These are phyloP conservation scores for Tangachromis dhanisi DNA, from an alignment of 2,113 vertebrate genomes.

Conservation along the genomic window DNA sequence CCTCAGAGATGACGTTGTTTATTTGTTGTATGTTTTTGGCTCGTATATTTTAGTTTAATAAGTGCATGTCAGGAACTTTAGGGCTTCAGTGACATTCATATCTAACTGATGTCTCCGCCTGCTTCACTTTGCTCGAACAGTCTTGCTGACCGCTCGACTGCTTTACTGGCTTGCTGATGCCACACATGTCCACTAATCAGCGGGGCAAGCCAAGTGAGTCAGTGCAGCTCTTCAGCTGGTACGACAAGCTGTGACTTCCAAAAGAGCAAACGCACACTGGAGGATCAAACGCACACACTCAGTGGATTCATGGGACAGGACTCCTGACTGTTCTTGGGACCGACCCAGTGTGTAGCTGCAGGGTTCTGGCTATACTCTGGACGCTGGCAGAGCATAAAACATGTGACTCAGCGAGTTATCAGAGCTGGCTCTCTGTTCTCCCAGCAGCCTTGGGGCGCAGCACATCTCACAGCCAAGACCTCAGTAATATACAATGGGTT, in stretches of 20 bases:
- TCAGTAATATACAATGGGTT: not conserved
- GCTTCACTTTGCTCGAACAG: not conserved
- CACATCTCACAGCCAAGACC: not conserved
- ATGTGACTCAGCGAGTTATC: slow-evolving; percentile 20
- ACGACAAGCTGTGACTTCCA: not conserved
- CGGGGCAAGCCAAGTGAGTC: not conserved
- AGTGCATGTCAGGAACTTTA: not conserved
- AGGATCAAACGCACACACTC: not conserved
- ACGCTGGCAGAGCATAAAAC: not conserved
- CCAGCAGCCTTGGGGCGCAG: not conserved
- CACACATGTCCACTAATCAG: not conserved
- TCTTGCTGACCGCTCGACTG: not conserved
- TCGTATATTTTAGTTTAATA: not conserved
- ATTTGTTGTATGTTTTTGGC: fast-evolving
- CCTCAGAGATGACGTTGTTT: fast-evolving
- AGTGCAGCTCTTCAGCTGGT: not conserved
- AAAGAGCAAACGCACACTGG: not conserved
- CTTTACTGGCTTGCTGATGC: not conserved
- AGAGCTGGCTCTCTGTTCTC: slow-evolving; percentile 4
- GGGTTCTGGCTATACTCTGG: not conserved
- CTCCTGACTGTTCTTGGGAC: slow-evolving; percentile 17
- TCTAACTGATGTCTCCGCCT: not conserved
- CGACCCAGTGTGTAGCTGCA: not conserved
- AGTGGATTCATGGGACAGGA: not conserved
- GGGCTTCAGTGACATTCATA: not conserved